Base-by-base conservation (phyloP, 2,113 vertebrate species). In the Phyllostomus hastatus region DNA sequence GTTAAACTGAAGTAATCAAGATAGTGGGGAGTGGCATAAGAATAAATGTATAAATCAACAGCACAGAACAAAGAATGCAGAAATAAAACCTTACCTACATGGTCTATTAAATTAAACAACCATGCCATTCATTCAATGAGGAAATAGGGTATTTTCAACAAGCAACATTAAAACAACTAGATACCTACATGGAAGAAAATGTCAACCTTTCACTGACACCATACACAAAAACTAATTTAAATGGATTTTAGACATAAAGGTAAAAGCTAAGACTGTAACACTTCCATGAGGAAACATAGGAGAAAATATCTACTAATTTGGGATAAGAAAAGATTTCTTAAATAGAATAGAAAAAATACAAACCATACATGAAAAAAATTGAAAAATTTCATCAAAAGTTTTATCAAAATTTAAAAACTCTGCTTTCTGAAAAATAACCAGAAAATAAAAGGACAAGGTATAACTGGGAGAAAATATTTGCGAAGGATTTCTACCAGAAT, bases 371-470 rank as follows among this genome's bases (percentile, higher is more conserved):
- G 61, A 82, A 48, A 80, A 66, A 78, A 76, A 9, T 11, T 38
- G 19, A n/a, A 91, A 94, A 80, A 52, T 33, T 69, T 69, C 7
- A 59, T 59, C 57, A 28, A 91, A 94, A 80, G 50, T 33, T 69
- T 69, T 10, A 59, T 59, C 57, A 26, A 59, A 59, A 59, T 59
- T 59, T 52, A 46, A 88, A 43, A 86, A 28, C 7, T 81, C 59
- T 72, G 17, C 54, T 59, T 20, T 88, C 67, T 84, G 12, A 91
- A 84, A 88, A 91, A 72, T 48, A 48, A 17, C 22, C 79, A 79
- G 70, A 83, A 95, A 46, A 87, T 88, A 20, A 97, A 67, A 87
- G 66, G 41, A 78, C 9, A 95, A 90, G 35, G 8, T 76, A 75
- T 67, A 3, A 92, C 3, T 22, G 4, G 16, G 19, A 86, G 43